phyloP scores from a whole-genome alignment of 2,888 invertebrate species.

The Antheraea yamamai region DNA sequence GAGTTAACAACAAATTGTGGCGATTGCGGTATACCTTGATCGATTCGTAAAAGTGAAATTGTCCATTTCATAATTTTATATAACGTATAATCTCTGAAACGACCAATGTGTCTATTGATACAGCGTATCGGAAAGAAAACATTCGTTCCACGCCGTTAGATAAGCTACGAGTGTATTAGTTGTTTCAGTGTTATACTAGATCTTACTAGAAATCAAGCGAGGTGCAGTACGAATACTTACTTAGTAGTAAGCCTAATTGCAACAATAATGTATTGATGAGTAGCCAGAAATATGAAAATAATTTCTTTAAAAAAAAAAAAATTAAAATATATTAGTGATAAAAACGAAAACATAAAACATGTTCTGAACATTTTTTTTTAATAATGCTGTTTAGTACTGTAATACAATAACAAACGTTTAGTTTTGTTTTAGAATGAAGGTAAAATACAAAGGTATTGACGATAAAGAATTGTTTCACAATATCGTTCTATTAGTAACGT shows the following conservation, averaged over 20 bases:
- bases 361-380: not conserved
- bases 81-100: not conserved
- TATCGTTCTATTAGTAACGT: not conserved
- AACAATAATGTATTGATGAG: not conserved
- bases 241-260: not conserved
- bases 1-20: slow-evolving; percentile 28
- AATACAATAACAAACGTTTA: not conserved
- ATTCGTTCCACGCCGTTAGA: not conserved
- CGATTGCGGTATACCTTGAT: slow-evolving; percentile 13
- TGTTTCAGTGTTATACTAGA: not conserved
- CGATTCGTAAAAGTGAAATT: not conserved
- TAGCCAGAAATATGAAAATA: not conserved
- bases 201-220: not conserved
- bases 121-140: not conserved
- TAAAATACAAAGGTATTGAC: not conserved
- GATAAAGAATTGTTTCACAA: not conserved
- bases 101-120: not conserved
- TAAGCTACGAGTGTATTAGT: not conserved
- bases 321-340: not conserved
- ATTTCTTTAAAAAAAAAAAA: not conserved
- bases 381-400: not conserved
- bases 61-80: not conserved
- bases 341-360: not conserved
- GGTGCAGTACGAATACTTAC: not conserved
- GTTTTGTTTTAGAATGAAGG: not conserved